Evolutionary conservation across 2,888 invertebrate species (phyloP), one percentile per base, ranked within the genome.

Genomic region (Agrochola lychnidis): DNA sequence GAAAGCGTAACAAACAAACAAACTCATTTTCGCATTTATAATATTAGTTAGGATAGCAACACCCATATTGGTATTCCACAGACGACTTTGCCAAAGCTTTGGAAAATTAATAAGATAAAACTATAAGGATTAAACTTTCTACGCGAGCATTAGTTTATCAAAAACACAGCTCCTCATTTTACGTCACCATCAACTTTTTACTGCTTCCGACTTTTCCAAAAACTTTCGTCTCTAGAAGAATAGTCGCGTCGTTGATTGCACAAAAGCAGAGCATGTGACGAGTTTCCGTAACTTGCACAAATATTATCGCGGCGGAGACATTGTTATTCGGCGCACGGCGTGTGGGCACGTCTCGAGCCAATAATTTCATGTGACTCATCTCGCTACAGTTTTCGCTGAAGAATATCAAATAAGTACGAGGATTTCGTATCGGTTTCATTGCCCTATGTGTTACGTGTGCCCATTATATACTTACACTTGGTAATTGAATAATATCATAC

Each of bases 281-380:
- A 73, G 75, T 84, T 75, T 82, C 78, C 69, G 78, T 73, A 73
- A 73, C 45, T 79, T 85, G 79, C 73, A 79, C 76, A 83, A 78
- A 81, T 72, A 73, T 73, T 73, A 57, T 72, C 81, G 80, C 61
- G 64, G 40, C 77, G 71, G 68, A 73, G 76, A 68, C 72, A 74
- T 67, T 70, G 94, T 93, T 92, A 96, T 96, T 94, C 96, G 80
- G 70, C 85, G 84, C 96, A 93, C 95, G 94, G 87, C 88, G 80
- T 84, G 63, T 91, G 92, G 93, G 93, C 96, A 96, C 96, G 96
- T 96, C 91, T 91, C 87, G 92, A 84, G 92, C 93, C 94, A 96
- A 96, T 96, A 96, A 96, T 94, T 95, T 94, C 89, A 90, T 91
- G 91, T 92, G 95, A 94, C 93, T 95, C 96, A 95, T 95, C 94